Base-by-base conservation (phyloP, 2,888 invertebrate species). In the Hololepta plana region DNA sequence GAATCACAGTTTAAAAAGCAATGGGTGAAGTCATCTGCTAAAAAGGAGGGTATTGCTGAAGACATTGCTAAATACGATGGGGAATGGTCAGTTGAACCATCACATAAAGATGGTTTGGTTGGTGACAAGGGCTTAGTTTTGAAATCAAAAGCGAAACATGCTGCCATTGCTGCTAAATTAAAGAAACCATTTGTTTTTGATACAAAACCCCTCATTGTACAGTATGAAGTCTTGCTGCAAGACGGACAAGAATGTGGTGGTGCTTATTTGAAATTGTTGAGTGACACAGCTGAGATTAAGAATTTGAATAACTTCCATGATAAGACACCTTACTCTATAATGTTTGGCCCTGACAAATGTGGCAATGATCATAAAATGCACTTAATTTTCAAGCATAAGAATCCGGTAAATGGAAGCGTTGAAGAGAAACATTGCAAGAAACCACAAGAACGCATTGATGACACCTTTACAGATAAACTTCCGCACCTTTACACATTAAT, bases 321-420 rank as follows among this genome's bases (percentile, higher is more conserved):
- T 59, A 91, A 90, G 58, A 91, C 95, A 1, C 80, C 91, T 0
- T 99, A 96, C 60, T 85, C 91, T 2, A 88, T 99, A 45, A 98
- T 99, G 98, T 99, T 98, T 59, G 98, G 98, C 0, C 96, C 96
- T 5, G 98, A 98, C 63, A 98, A 95, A 57, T 98, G 98, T 57
- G 96, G 96, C 35, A 82, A 81, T 47, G 88, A 90, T 53, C 76
- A 84, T 47, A 95, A 95, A 60, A 72, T 90, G 51, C 75, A 75
- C 50, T 74, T 74, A 51, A 99, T 99, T 53, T 90, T 99, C 60
- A 71, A 85, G 26, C 93, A 95, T 53, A 74, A 70, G 53, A 96
- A 98, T 60, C 96, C 95, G 6, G 63, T 73, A 43, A 96, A 88
- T 49, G 88, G 85, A 8, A 45, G 72, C 12, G 59, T 82, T 37